A percentile compares a stretch with the other conserved stretches of the same genome.
These are phyloP conservation scores for Diarsia brunnea DNA, from an alignment of 2,888 invertebrate species.

Conservation along the genomic window DNA sequence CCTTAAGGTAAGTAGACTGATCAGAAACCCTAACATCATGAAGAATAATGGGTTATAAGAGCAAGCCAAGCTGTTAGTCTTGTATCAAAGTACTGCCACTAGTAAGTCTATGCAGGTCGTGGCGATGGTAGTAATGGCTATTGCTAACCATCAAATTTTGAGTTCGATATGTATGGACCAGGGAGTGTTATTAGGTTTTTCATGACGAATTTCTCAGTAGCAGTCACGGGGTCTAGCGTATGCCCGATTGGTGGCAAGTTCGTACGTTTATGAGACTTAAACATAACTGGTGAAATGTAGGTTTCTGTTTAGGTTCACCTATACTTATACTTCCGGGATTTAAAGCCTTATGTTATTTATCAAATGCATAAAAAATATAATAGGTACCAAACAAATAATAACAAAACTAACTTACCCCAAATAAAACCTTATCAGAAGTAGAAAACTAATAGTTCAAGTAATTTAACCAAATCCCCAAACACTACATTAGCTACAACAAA, in stretches of 20 bases:
- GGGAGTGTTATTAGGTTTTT: background rate
- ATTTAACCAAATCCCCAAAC: conserved; percentile 40
- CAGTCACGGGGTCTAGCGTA: background rate
- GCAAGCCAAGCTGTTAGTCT: too few species aligned
- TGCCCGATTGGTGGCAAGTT: background rate
- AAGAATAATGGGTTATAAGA: too few species aligned
- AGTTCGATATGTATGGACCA: too few species aligned
- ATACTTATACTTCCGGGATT: background rate
- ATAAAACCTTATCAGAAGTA: background rate
- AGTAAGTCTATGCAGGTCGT: background rate
- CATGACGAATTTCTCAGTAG: background rate
- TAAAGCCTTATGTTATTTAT: background rate
- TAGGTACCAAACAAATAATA: background rate
- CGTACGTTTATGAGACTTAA: too few species aligned
- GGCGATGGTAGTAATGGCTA: background rate
- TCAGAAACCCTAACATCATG: too few species aligned
- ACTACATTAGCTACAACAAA: conserved; percentile 33
- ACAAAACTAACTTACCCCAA: background rate
- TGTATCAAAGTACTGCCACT: too few species aligned
- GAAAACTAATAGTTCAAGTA: background rate
- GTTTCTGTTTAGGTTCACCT: background rate
- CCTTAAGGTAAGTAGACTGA: too few species aligned
- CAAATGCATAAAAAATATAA: background rate
- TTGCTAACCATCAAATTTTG: too few species aligned
- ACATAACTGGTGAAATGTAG: background rate